phyloP scores from a whole-genome alignment of 2,113 vertebrate species.

The Phyllopteryx taeniolatus region DNA sequence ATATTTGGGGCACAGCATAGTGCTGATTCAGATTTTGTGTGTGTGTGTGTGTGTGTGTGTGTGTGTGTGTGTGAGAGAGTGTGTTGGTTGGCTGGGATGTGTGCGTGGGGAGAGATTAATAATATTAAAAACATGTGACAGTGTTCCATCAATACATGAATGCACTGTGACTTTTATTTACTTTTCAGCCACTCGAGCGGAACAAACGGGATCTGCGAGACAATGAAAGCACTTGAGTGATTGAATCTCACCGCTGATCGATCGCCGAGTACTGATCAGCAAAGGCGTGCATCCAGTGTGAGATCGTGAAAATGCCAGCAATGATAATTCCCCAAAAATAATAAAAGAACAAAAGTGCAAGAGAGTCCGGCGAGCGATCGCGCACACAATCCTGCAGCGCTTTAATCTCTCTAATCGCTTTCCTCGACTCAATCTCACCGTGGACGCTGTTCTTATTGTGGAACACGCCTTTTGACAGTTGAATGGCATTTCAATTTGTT shows the following conservation, averaged over 20 bases:
- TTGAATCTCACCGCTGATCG: not conserved
- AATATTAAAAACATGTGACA: not conserved
- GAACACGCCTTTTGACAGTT: not conserved
- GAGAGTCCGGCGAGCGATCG: not conserved
- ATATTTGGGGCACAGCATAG: not conserved
- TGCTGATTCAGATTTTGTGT: not conserved
- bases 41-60: too few relatives aligned
- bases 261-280: not conserved
- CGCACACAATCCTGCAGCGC: constrained; percentile 42
- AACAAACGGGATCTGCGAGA: not conserved
- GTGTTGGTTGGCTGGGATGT: too few relatives aligned
- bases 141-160: not conserved
- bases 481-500: too few relatives aligned
- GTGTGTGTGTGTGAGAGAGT: too few relatives aligned
- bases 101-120: not conserved
- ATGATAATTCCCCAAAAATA: too few relatives aligned
- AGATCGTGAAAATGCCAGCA: not conserved
- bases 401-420: constrained; percentile 74
- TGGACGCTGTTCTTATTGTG: not conserved
- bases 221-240: not conserved
- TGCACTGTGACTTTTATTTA: not conserved
- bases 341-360: too few relatives aligned
- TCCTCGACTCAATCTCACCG: constrained; percentile 35
- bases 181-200: not conserved
- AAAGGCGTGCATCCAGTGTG: not conserved